A percentile compares a stretch with the other conserved stretches of the same genome.
Evolutionary conservation across 2,888 invertebrate genomes (phyloP).

Genomic region (Dromius quadrimaculatus): DNA sequence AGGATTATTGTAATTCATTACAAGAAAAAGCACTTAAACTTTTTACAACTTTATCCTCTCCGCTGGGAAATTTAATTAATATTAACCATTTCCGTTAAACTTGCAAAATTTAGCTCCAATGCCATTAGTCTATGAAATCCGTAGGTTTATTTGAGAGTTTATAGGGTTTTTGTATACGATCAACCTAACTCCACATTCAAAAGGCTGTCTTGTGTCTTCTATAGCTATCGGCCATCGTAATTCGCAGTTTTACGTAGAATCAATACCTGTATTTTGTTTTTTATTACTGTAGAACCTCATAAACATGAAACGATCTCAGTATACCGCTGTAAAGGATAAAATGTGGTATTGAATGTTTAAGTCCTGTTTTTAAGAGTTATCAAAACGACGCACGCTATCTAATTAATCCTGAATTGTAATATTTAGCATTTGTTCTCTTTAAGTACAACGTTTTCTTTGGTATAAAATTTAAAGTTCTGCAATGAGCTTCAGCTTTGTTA

Average conservation of each 20-base stretch:
- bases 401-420: no score
- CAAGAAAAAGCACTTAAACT: not conserved
- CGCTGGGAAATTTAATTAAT: slow-evolving; percentile 13
- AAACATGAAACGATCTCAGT: slow-evolving; percentile 23
- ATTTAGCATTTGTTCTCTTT: no score
- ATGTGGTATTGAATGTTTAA: no score
- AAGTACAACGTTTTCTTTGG: no score
- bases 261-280: slow-evolving; percentile 18
- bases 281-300: slow-evolving; percentile 18
- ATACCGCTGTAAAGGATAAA: no score
- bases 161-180: slow-evolving; percentile 6
- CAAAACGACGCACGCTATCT: no score
- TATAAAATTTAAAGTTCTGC: no score
- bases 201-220: not conserved
- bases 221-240: slow-evolving; percentile 29
- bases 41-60: not conserved
- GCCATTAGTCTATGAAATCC: not conserved
- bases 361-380: no score
- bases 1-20: no score
- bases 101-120: not conserved
- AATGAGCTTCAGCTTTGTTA: no score
- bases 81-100: not conserved
- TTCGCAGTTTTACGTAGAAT: slow-evolving; percentile 34
- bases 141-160: slow-evolving; percentile 1
- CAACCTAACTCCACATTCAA: not conserved